These are phyloP conservation scores for Pedionomus torquatus DNA, from an alignment of 2,113 vertebrate species.

Conservation along the genomic window DNA sequence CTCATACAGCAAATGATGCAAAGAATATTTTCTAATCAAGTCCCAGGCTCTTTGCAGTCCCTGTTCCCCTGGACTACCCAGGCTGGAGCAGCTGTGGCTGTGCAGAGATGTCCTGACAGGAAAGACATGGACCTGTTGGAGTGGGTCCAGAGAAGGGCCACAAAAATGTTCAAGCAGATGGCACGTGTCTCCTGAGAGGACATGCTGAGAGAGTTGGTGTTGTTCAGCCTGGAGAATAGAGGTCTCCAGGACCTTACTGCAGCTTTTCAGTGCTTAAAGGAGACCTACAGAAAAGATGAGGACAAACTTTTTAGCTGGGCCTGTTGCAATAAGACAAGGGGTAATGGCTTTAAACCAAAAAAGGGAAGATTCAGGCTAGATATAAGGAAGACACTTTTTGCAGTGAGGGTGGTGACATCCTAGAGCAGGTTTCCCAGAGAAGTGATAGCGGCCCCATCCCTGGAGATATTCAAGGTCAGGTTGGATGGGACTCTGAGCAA, in stretches of 20 bases:
- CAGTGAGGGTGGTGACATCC: background rate
- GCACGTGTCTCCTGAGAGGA: background rate
- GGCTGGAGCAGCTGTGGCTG: background rate
- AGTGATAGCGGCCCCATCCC: background rate
- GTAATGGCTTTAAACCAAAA: background rate
- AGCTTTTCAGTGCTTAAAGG: background rate
- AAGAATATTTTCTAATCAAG: background rate
- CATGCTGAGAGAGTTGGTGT: background rate
- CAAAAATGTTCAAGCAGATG: background rate
- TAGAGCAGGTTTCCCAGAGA: background rate
- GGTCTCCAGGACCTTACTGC: background rate
- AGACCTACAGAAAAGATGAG: background rate
- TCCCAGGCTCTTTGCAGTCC: background rate
- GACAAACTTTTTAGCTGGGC: background rate
- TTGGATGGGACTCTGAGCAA: background rate
- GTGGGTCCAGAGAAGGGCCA: background rate
- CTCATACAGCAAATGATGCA: background rate
- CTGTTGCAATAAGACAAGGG: background rate
- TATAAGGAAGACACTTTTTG: background rate
- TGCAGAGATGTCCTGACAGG: background rate
- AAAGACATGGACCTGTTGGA: background rate
- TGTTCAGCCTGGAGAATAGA: background rate
- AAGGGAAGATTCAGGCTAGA: background rate
- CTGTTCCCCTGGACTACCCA: background rate
- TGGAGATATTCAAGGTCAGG: background rate